Evolutionary conservation across 35 echinoderm and acorn worm genomes (phyloP).

Genomic region (Patiria miniata): DNA sequence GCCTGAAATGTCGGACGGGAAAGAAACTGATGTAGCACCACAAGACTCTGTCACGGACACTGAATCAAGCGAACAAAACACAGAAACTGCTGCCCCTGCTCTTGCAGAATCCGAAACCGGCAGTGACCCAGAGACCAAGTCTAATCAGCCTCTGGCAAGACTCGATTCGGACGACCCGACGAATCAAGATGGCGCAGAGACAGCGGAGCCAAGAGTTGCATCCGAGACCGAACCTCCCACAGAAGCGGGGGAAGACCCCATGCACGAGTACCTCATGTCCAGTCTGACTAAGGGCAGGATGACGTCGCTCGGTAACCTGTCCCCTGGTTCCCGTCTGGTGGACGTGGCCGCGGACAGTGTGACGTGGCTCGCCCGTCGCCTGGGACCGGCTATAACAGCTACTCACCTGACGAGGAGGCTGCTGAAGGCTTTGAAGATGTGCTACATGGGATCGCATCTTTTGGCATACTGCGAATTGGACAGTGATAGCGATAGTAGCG

Average conservation of each 20-base stretch:
- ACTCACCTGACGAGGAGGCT: conserved; percentile 57
- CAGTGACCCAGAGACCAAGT: neutral
- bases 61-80: too few species aligned
- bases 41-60: too few species aligned
- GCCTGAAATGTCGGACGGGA: neutral
- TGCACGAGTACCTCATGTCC: conserved; percentile 24
- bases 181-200: neutral
- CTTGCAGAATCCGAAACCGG: neutral
- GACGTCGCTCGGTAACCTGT: conserved; percentile 29
- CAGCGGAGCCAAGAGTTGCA: neutral
- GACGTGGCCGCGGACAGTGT: conserved; percentile 78
- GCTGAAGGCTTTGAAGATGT: conserved; percentile 50
- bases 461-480: conserved; percentile 40
- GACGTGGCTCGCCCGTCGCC: conserved; percentile 67
- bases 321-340: conserved; percentile 60
- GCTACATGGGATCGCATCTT: conserved; percentile 57
- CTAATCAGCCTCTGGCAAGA: neutral
- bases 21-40: too few species aligned
- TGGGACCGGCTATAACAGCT: conserved; percentile 81
- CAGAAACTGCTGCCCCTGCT: too few species aligned
- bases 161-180: neutral
- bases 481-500: conserved; percentile 60
- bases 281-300: neutral
- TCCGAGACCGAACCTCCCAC: neutral
- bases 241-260: neutral